Percentiles rank a stretch among this genome's conserved stretches.
phyloP scores from a whole-genome alignment of 2,888 invertebrate species.

The Ommatoiulus sabulosus region DNA sequence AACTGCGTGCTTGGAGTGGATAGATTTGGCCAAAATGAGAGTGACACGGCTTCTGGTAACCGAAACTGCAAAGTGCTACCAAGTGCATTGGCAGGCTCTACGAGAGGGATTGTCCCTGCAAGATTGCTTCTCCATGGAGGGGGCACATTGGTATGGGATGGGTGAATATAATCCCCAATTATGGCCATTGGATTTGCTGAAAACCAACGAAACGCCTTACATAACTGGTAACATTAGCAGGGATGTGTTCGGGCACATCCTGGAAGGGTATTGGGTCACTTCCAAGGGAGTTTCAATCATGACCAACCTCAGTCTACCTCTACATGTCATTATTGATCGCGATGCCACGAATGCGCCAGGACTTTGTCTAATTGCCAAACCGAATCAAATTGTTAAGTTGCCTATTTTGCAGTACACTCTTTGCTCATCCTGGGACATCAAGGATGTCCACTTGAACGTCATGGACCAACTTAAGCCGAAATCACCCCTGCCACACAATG shows the following conservation, averaged over 20 bases:
- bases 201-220: conserved; percentile 77
- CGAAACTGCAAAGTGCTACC: conserved; percentile 77
- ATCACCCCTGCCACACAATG: conserved; percentile 65
- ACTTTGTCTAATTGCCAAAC: conserved; percentile 56
- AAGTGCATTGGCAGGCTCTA: conserved; percentile 84
- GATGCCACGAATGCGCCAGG: conserved; percentile 76
- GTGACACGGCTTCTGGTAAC: conserved; percentile 65
- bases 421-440: conserved; percentile 84
- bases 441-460: conserved; percentile 72
- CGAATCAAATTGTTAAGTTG: conserved; percentile 46
- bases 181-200: conserved; percentile 81
- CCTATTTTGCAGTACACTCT: conserved; percentile 76
- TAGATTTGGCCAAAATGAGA: conserved; percentile 78
- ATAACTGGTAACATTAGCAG: conserved; percentile 75
- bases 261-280: conserved; percentile 86
- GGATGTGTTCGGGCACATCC: conserved; percentile 75
- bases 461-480: conserved; percentile 59
- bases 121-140: conserved; percentile 84
- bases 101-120: conserved; percentile 76
- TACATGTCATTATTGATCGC: conserved; percentile 73
- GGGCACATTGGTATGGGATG: conserved; percentile 61
- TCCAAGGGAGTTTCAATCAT: conserved; percentile 86
- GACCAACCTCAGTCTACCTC: conserved; percentile 81
- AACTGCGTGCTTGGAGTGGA: conserved; percentile 86
- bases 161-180: conserved; percentile 64